These are phyloP conservation scores for Heliothis virescens DNA, from an alignment of 1,140 invertebrate genomes.

Conservation along the genomic window DNA sequence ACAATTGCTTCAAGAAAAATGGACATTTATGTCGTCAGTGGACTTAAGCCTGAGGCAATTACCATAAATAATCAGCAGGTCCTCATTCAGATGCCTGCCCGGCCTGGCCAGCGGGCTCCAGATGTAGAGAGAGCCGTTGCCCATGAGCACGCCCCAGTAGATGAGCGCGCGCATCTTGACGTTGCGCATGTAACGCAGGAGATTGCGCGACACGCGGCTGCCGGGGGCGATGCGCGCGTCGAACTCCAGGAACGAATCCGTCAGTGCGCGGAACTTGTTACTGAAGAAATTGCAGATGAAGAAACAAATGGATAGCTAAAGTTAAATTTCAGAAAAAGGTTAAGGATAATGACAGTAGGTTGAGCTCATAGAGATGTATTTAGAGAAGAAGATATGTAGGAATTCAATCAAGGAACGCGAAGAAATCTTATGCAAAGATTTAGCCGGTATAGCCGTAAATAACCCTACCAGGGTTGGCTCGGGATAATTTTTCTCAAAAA, in stretches of 20 bases:
- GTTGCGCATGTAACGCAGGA: slow-evolving; percentile 55
- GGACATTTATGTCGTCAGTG: neutral
- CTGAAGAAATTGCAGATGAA: slow-evolving; percentile 50
- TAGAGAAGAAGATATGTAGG: neutral
- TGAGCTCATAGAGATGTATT: no score
- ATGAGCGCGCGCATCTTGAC: slow-evolving; percentile 66
- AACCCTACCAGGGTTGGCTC: no score
- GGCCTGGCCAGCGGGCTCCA: slow-evolving; percentile 55
- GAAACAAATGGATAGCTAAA: no score
- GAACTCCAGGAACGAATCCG: slow-evolving; percentile 56
- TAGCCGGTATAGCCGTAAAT: no score
- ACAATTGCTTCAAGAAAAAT: no score
- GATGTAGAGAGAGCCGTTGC: slow-evolving; percentile 61
- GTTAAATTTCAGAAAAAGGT: no score
- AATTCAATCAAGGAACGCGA: no score
- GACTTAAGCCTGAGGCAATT: neutral
- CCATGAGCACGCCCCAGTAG: slow-evolving; percentile 63
- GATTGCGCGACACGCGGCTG: slow-evolving; percentile 58
- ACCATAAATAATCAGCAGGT: slow-evolving; percentile 67
- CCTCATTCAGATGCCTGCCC: slow-evolving; percentile 65
- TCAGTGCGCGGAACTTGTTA: slow-evolving; percentile 53
- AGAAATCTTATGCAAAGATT: no score
- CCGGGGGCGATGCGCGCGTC: slow-evolving; percentile 54
- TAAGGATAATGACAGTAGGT: no score
- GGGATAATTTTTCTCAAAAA: no score